phyloP scores from a whole-genome alignment of 2,113 vertebrate species.

The Thamnaconus septentrionalis region DNA sequence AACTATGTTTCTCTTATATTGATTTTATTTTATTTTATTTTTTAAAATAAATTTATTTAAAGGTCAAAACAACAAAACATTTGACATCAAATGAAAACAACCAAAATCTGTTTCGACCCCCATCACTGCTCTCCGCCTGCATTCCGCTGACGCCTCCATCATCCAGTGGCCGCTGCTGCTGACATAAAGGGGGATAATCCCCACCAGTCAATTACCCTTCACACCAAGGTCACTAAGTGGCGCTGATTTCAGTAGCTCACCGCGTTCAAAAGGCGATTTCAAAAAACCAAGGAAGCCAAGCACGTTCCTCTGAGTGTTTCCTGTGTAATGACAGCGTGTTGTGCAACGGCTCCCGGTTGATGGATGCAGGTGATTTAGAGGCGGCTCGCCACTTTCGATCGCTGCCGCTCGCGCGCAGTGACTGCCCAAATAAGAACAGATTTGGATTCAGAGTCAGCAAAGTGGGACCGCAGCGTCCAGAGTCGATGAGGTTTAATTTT shows the following conservation, averaged over 20 bases:
- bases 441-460: background rate
- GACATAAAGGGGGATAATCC: conserved; percentile 66
- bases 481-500: conserved; percentile 18
- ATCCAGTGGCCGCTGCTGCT: conserved; percentile 49
- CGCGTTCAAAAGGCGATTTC: conserved; percentile 30
- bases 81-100: background rate
- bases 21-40: too few species aligned
- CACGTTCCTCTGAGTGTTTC: conserved; percentile 16
- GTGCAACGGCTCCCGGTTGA: conserved; percentile 11
- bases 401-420: conserved; percentile 14
- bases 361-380: conserved; percentile 43
- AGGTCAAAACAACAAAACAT: background rate
- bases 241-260: conserved; percentile 48
- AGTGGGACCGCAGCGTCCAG: background rate
- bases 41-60: too few species aligned
- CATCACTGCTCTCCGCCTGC: conserved; percentile 1
- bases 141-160: conserved; percentile 28
- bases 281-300: conserved; percentile 33
- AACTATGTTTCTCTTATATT: too few species aligned
- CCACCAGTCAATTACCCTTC: conserved; percentile 73
- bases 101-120: background rate
- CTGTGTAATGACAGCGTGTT: conserved; percentile 28
- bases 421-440: conserved; percentile 21
- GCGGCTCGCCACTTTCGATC: conserved; percentile 17
- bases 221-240: conserved; percentile 65